Conservation (phyloP, 2,888 invertebrate species). For the Altica lythri region DNA sequence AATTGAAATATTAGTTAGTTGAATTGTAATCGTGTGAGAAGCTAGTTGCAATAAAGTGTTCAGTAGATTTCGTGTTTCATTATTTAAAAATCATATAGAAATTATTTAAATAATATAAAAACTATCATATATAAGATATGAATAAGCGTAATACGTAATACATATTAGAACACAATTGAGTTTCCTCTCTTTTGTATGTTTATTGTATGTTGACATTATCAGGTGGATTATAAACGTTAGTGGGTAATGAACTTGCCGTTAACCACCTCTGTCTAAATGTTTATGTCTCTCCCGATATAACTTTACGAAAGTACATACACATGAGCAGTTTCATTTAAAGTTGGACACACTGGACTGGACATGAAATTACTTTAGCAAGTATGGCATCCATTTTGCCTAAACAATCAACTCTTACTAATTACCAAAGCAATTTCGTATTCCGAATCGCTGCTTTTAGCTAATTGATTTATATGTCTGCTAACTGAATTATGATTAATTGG, state of each 20-base stretch:
- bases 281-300: slow-evolving; percentile 9
- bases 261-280: not conserved
- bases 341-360: slow-evolving; percentile 18
- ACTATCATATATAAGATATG: too few relatives aligned
- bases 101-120: too few relatives aligned
- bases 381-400: slow-evolving; percentile 17
- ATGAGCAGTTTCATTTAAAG: slow-evolving; percentile 17
- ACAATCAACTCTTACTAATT: slow-evolving; percentile 20
- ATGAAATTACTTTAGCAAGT: slow-evolving; percentile 21
- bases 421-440: slow-evolving; percentile 13
- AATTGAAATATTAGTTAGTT: too few relatives aligned
- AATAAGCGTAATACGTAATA: too few relatives aligned
- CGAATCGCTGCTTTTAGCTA: slow-evolving; percentile 8
- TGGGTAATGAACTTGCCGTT: not conserved
- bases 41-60: too few relatives aligned
- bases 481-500: slow-evolving; percentile 8
- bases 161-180: too few relatives aligned
- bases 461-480: slow-evolving; percentile 19
- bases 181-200: too few relatives aligned
- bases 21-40: too few relatives aligned
- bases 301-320: slow-evolving; percentile 6
- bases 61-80: too few relatives aligned
- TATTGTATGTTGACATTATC: too few relatives aligned
- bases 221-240: too few relatives aligned
- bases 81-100: too few relatives aligned